phyloP scores from a whole-genome alignment of 2,888 invertebrate species.

The Rapana venosa region DNA sequence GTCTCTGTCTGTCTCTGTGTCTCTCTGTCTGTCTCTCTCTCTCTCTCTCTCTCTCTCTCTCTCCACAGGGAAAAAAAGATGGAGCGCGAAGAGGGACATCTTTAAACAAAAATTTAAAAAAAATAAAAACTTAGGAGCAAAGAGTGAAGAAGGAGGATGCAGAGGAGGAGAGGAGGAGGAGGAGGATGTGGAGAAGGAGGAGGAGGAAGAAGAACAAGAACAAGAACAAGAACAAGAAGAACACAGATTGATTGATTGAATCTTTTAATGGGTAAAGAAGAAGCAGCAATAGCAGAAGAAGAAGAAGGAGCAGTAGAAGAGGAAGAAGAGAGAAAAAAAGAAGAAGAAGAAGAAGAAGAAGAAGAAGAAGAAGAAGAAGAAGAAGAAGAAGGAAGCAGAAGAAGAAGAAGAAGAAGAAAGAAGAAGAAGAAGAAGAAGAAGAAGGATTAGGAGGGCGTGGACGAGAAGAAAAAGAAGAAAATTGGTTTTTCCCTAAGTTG shows the following conservation, averaged over 20 bases:
- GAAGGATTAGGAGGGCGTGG: neutral
- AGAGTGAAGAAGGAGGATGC: neutral
- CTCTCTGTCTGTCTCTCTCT: neutral
- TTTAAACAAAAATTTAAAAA: too few species aligned
- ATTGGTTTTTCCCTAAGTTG: neutral
- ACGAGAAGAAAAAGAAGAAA: neutral
- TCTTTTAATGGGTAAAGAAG: neutral
- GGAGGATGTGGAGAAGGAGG: neutral
- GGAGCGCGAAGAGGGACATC: neutral
- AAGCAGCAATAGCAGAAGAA: neutral
- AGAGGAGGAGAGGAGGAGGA: neutral
- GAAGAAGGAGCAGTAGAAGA: neutral
- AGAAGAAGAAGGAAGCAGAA: neutral
- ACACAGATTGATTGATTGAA: too few species aligned
- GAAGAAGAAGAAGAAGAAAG: neutral
- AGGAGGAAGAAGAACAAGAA: neutral
- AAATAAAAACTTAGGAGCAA: neutral
- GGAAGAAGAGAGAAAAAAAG: too few species aligned
- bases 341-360: neutral
- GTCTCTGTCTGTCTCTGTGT: neutral
- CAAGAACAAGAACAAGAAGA: neutral
- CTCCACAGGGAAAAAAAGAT: neutral
- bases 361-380: neutral
- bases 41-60: neutral
- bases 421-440: neutral